These are phyloP conservation scores for Chelon labrosus DNA, from an alignment of 2,797 vertebrate genomes.

Conservation along the genomic window DNA sequence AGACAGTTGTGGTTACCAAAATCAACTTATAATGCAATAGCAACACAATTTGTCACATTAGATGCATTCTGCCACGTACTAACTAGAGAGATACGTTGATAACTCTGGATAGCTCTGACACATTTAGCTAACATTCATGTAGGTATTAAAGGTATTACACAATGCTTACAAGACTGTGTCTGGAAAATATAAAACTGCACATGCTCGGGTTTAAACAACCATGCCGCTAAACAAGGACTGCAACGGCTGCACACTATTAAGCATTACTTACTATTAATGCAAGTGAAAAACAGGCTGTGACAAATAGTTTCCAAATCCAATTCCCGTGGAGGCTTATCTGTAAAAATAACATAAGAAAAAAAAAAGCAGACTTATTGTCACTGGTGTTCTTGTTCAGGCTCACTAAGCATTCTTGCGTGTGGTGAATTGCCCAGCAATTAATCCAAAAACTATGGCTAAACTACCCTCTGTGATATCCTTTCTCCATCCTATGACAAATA, in stretches of 20 bases:
- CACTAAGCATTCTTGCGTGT: slow-evolving; percentile 75
- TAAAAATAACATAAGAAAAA: slow-evolving; percentile 62
- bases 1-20: slow-evolving; percentile 1
- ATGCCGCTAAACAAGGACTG: slow-evolving; percentile 47
- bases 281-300: slow-evolving; percentile 51
- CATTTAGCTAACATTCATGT: no score
- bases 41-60: background rate
- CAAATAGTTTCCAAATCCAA: slow-evolving; percentile 51
- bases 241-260: slow-evolving; percentile 56
- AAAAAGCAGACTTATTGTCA: slow-evolving; percentile 62
- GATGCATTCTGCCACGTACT: background rate
- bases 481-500: slow-evolving; percentile 84
- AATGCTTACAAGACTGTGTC: background rate
- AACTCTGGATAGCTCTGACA: no score
- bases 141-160: background rate
- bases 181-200: slow-evolving; percentile 8
- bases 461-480: slow-evolving; percentile 81
- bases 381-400: slow-evolving; percentile 62
- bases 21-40: background rate
- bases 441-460: slow-evolving; percentile 86
- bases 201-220: slow-evolving; percentile 18
- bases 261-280: slow-evolving; percentile 53
- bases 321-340: slow-evolving; percentile 63
- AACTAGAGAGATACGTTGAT: no score
- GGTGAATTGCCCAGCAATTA: slow-evolving; percentile 84